Conservation (phyloP, 2,888 invertebrate species). For the Andrena marginata region DNA sequence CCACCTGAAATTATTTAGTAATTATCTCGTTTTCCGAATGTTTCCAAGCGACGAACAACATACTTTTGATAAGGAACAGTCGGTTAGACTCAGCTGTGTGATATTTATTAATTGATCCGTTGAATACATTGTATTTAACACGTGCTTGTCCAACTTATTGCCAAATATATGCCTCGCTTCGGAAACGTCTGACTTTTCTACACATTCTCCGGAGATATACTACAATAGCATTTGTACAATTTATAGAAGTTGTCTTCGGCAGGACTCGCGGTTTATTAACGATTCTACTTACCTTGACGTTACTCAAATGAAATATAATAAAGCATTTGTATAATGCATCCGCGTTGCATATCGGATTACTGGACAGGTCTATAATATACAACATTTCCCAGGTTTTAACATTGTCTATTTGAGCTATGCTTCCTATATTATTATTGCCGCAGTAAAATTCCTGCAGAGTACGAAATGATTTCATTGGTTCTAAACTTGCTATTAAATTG, state of each 20-base stretch:
- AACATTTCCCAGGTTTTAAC: conserved; percentile 62
- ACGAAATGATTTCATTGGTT: conserved; percentile 55
- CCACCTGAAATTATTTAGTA: conserved; percentile 51
- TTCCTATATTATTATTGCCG: conserved; percentile 62
- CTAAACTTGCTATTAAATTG: conserved; percentile 61
- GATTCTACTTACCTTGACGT: conserved; percentile 49
- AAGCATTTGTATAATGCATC: conserved; percentile 56
- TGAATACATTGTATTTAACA: conserved; percentile 53
- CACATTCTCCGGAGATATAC: conserved; percentile 61
- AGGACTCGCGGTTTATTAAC: background rate
- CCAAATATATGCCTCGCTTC: conserved; percentile 59
- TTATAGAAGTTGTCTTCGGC: background rate
- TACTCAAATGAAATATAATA: conserved; percentile 59
- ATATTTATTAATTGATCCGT: conserved; percentile 53
- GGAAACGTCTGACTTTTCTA: conserved; percentile 48
- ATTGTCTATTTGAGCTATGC: conserved; percentile 60
- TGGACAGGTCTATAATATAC: conserved; percentile 59
- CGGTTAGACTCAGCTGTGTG: conserved; percentile 64
- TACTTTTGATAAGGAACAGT: conserved; percentile 69
- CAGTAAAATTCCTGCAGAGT: conserved; percentile 67
- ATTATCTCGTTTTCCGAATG: background rate
- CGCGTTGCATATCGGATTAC: conserved; percentile 49
- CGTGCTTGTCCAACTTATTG: conserved; percentile 60
- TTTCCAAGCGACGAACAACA: background rate
- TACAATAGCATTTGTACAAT: conserved; percentile 23